A percentile compares a stretch with the other conserved stretches of the same genome.
phyloP scores from a whole-genome alignment of 2,113 vertebrate genomes.

The Poeciliopsis turrubarensis region DNA sequence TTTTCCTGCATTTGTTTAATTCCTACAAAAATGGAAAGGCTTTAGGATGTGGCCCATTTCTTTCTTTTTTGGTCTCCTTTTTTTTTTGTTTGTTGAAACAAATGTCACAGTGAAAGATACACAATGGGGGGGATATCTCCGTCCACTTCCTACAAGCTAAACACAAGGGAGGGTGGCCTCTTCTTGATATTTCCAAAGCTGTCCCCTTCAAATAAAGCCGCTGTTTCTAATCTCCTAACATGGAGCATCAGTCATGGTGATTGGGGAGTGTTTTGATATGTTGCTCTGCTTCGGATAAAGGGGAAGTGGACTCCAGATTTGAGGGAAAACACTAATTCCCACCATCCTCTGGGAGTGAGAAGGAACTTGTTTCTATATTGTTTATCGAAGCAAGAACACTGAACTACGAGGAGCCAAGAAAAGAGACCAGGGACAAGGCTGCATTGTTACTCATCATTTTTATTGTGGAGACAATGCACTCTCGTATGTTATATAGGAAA shows the following conservation, averaged over 20 bases:
- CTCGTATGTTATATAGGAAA: slow-evolving; percentile 61
- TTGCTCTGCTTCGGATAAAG: slow-evolving; percentile 51
- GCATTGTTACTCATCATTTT: slow-evolving; percentile 57
- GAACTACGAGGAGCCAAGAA: slow-evolving; percentile 65
- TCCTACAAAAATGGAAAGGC: slow-evolving; percentile 72
- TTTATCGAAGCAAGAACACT: slow-evolving; percentile 76
- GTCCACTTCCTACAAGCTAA: slow-evolving; percentile 68
- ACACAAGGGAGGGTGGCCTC: slow-evolving; percentile 71
- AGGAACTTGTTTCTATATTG: slow-evolving; percentile 57
- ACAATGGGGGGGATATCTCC: slow-evolving; percentile 61
- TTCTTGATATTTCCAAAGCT: slow-evolving; percentile 75
- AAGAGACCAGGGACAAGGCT: slow-evolving; percentile 63
- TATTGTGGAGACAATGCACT: slow-evolving; percentile 52
- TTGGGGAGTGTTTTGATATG: slow-evolving; percentile 59
- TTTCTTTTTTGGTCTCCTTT: slow-evolving; percentile 44
- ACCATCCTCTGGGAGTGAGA: slow-evolving; percentile 49
- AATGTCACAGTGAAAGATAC: slow-evolving; percentile 66
- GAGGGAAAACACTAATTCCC: slow-evolving; percentile 75
- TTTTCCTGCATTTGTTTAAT: slow-evolving; percentile 74
- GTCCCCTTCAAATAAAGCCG: slow-evolving; percentile 67
- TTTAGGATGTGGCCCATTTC: slow-evolving; percentile 71
- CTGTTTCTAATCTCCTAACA: slow-evolving; percentile 72
- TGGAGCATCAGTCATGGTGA: slow-evolving; percentile 53
- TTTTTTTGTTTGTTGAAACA: slow-evolving; percentile 41
- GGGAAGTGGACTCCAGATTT: slow-evolving; percentile 70